Percentiles rank a stretch among this genome's conserved stretches.
phyloP scores from a whole-genome alignment of 2,797 vertebrate genomes.

The Erpetoichthys calabaricus region DNA sequence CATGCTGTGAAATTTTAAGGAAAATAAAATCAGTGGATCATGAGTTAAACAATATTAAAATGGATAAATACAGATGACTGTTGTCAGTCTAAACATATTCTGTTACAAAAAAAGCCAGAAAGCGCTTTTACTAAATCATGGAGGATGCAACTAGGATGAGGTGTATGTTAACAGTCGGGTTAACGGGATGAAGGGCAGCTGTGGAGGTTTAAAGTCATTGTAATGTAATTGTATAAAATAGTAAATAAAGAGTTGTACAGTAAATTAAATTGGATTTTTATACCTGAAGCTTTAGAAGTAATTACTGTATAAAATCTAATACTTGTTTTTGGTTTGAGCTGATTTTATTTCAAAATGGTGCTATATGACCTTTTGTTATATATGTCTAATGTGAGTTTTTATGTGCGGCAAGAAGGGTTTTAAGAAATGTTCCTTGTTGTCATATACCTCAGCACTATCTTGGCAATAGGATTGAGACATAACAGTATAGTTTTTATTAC shows the following conservation, averaged over 20 bases:
- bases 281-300: constrained; percentile 77
- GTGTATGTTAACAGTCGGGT: constrained; percentile 49
- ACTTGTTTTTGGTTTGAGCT: constrained; percentile 57
- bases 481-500: constrained; percentile 36
- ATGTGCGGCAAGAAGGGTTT: constrained; percentile 59
- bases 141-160: constrained; percentile 73
- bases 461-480: constrained; percentile 81
- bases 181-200: constrained; percentile 72
- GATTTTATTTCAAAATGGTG: constrained; percentile 83
- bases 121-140: constrained; percentile 31
- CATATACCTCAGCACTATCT: constrained; percentile 98
- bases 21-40: too few species aligned
- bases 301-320: constrained; percentile 70
- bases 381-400: constrained; percentile 78
- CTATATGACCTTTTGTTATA: constrained; percentile 78
- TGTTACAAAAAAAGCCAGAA: constrained; percentile 24
- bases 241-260: constrained; percentile 78
- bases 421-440: constrained; percentile 83
- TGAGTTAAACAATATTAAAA: constrained; percentile 20
- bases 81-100: constrained; percentile 43
- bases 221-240: constrained; percentile 65
- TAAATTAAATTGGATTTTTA: constrained; percentile 85
- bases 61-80: constrained; percentile 37
- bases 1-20: too few species aligned
- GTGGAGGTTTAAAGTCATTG: constrained; percentile 73